These are phyloP conservation scores for Carassius carassius DNA, from an alignment of 2,113 vertebrate species.

Conservation along the genomic window DNA sequence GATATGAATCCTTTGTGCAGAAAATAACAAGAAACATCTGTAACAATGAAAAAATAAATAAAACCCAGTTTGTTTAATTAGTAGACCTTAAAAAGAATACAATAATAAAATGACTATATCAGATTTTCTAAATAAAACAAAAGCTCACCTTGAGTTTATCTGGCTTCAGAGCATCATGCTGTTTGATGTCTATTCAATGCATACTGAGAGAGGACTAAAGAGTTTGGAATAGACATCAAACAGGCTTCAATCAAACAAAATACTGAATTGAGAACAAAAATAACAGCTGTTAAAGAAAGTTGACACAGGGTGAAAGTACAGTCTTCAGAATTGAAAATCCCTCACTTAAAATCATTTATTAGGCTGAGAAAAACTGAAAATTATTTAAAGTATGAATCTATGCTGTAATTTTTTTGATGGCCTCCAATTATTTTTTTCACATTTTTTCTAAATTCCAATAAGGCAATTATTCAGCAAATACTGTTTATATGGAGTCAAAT, in stretches of 20 bases:
- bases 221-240: not conserved
- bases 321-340: not conserved
- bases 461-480: not conserved
- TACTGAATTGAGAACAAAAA: not conserved
- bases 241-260: not conserved
- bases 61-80: not conserved
- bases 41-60: too few species aligned
- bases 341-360: too few species aligned
- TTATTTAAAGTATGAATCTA: too few species aligned
- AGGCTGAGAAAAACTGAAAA: not conserved
- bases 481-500: constrained; percentile 15
- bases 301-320: not conserved
- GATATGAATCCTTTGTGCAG: not conserved
- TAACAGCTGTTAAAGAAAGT: too few species aligned
- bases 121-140: not conserved
- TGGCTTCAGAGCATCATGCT: not conserved
- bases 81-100: not conserved
- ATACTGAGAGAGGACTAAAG: too few species aligned
- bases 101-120: not conserved
- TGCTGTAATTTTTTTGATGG: not conserved
- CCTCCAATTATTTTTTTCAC: not conserved
- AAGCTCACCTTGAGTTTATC: not conserved
- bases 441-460: not conserved
- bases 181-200: too few species aligned
- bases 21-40: too few species aligned